Evolutionary conservation across 35 echinoderm and acorn worm species (phyloP), one percentile per base, ranked within the genome.

Genomic region (Diadema setosum): DNA sequence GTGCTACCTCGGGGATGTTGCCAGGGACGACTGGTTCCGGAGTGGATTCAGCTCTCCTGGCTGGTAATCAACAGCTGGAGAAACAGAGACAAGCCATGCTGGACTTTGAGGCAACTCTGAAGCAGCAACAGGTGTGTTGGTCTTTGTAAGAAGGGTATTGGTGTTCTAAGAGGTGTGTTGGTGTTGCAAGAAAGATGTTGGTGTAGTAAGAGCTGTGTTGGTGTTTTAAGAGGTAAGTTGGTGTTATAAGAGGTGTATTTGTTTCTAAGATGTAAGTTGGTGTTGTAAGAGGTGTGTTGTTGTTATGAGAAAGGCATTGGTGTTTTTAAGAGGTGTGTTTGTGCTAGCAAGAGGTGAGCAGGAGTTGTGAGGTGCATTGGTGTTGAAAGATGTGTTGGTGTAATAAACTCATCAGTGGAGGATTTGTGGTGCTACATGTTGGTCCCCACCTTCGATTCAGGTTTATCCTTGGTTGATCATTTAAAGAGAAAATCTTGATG

Each of bases 91-190:
- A 87, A 20, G 44, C 6, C 35, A 35, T 46, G 42, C 60, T 87
- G 52, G 70, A 85, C 60, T 85, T 86, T 58, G 89, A 91, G 59
- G 42, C 65, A 80, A 87, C 87, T 16, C 34, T 90, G 49, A 90
- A 64, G 85, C 61, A 94, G 23, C 92, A 94, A 61, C 87, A 94
- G 92, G 92, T 94, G 65, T 2, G 40, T 48, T 23, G 40, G 17
- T n/a, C 21, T 57, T 31, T 75, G 69, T 34, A 21, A 24, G 21
- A 34, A 0, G 2, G 35, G 17, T 75, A 16, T 58, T 58, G 56
- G 18, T 20, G 3, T 17, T 25, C 58, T 61, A 29, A 29, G 5
- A 24, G 20, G 20, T 61, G 21, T 12, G 5, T 61, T 8, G 21
- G 58, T 0, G 5, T 4, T 6, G 11, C 4, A 5, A 61, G n/a